phyloP scores from a whole-genome alignment of 2,888 invertebrate species.

The Hecatera dysodea region DNA sequence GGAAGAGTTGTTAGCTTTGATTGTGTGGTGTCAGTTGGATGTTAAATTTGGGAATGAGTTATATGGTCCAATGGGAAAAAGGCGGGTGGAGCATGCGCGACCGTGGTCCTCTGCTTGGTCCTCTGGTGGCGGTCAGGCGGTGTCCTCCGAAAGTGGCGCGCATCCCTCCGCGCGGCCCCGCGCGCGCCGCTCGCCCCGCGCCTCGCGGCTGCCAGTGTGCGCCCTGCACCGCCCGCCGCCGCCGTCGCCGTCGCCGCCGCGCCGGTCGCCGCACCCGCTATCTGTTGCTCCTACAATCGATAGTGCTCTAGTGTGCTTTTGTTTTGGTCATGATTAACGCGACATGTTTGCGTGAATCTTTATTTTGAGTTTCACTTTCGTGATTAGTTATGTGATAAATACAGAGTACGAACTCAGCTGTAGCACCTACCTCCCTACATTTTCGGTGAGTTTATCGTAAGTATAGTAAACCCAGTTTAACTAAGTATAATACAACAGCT shows the following conservation, averaged over 20 bases:
- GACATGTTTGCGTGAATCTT: slow-evolving; percentile 32
- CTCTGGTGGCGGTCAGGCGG: slow-evolving; percentile 3
- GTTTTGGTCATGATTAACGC: slow-evolving; percentile 55
- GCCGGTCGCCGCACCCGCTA: slow-evolving; percentile 31
- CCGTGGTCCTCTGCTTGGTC: slow-evolving; percentile 14
- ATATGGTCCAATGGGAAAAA: slow-evolving; percentile 44
- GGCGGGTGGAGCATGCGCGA: slow-evolving; percentile 70
- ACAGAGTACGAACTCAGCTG: background rate
- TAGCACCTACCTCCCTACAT: background rate
- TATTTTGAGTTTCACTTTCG: slow-evolving; percentile 9
- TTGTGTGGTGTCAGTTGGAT: slow-evolving; percentile 6
- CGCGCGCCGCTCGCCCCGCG: background rate
- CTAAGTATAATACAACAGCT: background rate
- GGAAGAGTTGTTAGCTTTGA: slow-evolving; percentile 12
- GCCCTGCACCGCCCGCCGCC: background rate
- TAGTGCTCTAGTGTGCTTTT: slow-evolving; percentile 57
- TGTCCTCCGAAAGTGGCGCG: background rate
- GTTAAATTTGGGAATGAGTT: slow-evolving; percentile 12
- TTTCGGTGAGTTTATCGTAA: slow-evolving; percentile 25
- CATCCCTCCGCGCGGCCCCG: background rate
- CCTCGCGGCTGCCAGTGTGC: background rate
- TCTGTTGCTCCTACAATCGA: slow-evolving; percentile 63
- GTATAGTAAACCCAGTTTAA: background rate
- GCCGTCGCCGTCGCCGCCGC: slow-evolving; percentile 1
- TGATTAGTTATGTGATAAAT: background rate